Percentiles rank a stretch among this genome's conserved stretches.
Conservation (phyloP, 2,113 vertebrate genomes). For the Chauna torquata region DNA sequence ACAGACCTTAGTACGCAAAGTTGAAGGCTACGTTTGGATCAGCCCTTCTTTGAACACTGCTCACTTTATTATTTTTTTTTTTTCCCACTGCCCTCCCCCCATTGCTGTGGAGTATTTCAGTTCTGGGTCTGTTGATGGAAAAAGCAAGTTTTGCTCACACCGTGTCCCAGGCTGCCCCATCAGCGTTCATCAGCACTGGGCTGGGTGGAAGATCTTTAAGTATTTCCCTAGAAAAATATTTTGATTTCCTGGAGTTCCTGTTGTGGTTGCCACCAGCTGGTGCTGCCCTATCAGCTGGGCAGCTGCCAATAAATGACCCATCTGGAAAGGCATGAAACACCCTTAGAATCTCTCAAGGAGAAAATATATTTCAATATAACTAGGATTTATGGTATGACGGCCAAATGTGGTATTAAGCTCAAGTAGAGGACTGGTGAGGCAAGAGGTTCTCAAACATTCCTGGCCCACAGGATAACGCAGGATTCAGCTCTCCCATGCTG, state of each 20-base stretch:
- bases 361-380: not conserved
- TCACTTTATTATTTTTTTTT: not conserved
- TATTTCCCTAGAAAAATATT: not conserved
- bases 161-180: not conserved
- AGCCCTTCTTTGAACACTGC: not conserved
- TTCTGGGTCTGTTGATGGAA: not conserved
- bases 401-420: not conserved
- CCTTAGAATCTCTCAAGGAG: not conserved
- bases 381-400: not conserved
- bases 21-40: not conserved
- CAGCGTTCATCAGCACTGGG: not conserved
- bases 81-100: not conserved
- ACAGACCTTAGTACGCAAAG: not conserved
- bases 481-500: not conserved
- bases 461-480: too few species aligned
- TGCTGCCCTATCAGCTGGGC: not conserved
- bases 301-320: not conserved
- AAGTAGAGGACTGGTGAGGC: not conserved
- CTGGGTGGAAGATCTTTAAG: not conserved
- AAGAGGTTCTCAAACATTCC: not conserved
- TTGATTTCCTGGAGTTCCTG: not conserved
- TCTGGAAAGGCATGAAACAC: not conserved
- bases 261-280: not conserved
- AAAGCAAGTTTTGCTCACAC: not conserved
- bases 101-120: not conserved